Evolutionary conservation across 2,888 invertebrate genomes (phyloP), one percentile per base, ranked within the genome.

Genomic region (Drosophila algonquin): DNA sequence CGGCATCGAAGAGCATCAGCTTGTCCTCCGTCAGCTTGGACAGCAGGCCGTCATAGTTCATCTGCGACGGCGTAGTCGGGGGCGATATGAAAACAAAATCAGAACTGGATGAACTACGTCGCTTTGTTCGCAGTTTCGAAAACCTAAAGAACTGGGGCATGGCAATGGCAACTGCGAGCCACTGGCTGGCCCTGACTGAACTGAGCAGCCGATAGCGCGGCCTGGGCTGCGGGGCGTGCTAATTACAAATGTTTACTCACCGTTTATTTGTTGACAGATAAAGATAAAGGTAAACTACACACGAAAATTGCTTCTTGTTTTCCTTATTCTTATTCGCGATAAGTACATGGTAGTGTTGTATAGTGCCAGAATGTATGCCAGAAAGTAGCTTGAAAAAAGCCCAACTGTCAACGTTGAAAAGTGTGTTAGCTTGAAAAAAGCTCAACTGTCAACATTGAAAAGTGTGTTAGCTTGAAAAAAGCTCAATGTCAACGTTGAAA

Each of bases 11-110:
- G 59, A 90, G 67, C 58, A 70, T 80, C 57, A 92, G 78, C 76
- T 91, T 92, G 56, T 91, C 91, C 51, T 91, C 91, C 62, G 91
- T 90, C 81, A 91, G 79, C 87, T 92, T 90, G 24, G 92, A 89
- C 63, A 91, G 81, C 59, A 92, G 79, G 72, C 90, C 91, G 84
- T 92, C 92, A 90, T 92, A 92, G 90, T 91, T 92, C 92, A 92
- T 92, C 91, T 92, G 89, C 60, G 76, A 72, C 24, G 46, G 9
- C 45, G 67, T 50, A 51, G 68, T 18, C 56, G 59, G 8, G 50
- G 63, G 46, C 5, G 75, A 73, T 57, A 70, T 63, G 75, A 65
- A 71, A 67, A 48, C 27, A 53, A 58, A 62, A 18, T 55, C 58
- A 56, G 84, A 73, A 45, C 40, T 45, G 54, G 52, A 57, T 40